Percentiles rank a stretch among this genome's conserved stretches.
phyloP scores from a whole-genome alignment of 1,140 invertebrate genomes.

The Oryctes rhinoceros region DNA sequence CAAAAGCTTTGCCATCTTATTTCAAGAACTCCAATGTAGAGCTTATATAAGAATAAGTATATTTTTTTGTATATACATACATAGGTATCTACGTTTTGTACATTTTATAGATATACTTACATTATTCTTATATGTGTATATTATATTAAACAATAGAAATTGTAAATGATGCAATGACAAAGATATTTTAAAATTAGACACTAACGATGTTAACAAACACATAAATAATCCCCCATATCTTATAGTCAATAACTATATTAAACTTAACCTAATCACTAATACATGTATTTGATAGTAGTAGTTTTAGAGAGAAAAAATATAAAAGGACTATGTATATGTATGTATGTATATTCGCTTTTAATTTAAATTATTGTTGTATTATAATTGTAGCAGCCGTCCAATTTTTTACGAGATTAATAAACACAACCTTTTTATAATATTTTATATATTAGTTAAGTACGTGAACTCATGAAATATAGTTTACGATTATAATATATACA shows the following conservation, averaged over 20 bases:
- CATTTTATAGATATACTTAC: neutral
- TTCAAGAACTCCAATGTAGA: neutral
- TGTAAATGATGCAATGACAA: slow-evolving; percentile 8
- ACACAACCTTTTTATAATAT: slow-evolving; percentile 7
- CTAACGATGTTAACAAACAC: neutral
- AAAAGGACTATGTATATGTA: neutral
- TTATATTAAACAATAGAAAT: neutral
- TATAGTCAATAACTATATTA: slow-evolving; percentile 34
- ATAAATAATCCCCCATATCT: slow-evolving; percentile 28
- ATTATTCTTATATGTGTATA: neutral
- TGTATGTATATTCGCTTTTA: slow-evolving; percentile 6
- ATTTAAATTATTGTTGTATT: slow-evolving; percentile 29
- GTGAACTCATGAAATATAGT: slow-evolving; percentile 20
- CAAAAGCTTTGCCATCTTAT: neutral
- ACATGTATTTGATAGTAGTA: slow-evolving; percentile 1
- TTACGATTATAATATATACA: slow-evolving; percentile 11
- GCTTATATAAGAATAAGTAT: neutral
- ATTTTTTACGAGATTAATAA: slow-evolving; percentile 33
- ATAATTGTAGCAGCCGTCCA: slow-evolving; percentile 35
- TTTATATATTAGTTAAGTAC: neutral
- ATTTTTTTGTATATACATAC: neutral
- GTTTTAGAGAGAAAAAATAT: neutral
- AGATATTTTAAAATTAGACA: neutral
- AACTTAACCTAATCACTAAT: slow-evolving; percentile 18
- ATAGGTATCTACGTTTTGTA: neutral